A percentile compares a stretch with the other conserved stretches of the same genome.
Conservation (phyloP, 1,140 invertebrate species). For the Pachyrhynchus sulphureomaculatus region DNA sequence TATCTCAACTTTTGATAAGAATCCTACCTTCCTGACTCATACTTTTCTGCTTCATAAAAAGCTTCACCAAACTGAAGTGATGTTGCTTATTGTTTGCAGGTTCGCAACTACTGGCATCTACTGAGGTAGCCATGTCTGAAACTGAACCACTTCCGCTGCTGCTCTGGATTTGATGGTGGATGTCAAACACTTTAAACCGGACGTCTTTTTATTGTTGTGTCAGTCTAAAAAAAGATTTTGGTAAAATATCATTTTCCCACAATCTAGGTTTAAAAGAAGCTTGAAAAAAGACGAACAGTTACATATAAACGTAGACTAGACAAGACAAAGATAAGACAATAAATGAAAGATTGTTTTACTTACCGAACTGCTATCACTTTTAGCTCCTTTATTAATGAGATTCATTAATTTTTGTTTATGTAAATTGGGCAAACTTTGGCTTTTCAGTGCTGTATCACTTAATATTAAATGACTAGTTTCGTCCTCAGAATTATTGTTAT, state of each 20-base stretch:
- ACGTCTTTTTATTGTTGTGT: constrained; percentile 55
- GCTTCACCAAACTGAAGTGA: constrained; percentile 80
- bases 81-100: constrained; percentile 56
- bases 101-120: constrained; percentile 49
- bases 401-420: constrained; percentile 47
- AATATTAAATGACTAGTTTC: constrained; percentile 55
- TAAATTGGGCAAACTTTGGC: constrained; percentile 75
- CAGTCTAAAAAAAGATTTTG: constrained; percentile 49
- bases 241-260: too few relatives aligned
- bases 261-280: too few relatives aligned
- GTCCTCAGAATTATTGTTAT: constrained; percentile 64
- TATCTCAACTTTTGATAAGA: neutral
- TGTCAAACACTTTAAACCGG: constrained; percentile 68
- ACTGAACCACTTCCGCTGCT: constrained; percentile 52
- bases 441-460: constrained; percentile 57
- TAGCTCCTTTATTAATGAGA: constrained; percentile 30
- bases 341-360: constrained; percentile 42
- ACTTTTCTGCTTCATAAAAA: constrained; percentile 89
- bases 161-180: constrained; percentile 57
- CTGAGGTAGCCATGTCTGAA: constrained; percentile 60
- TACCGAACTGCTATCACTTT: constrained; percentile 58
- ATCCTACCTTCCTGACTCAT: constrained; percentile 68
- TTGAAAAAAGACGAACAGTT: too few relatives aligned
- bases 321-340: too few relatives aligned
- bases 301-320: too few relatives aligned